phyloP scores from a whole-genome alignment of 2,797 vertebrate species.

The Hydrolagus colliei region DNA sequence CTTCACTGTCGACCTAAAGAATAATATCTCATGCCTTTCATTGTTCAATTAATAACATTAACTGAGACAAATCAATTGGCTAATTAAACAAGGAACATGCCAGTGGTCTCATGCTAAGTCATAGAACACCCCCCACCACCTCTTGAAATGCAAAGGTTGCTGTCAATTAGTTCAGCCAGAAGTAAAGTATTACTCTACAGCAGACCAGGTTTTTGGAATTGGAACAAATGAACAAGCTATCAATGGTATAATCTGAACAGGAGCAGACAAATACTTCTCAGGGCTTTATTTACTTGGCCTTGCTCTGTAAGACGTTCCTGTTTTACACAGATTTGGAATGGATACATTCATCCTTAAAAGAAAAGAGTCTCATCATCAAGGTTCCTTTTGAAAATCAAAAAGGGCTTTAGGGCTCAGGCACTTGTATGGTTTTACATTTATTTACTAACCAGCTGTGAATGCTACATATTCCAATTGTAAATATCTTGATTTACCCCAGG shows the following conservation, averaged over 20 bases:
- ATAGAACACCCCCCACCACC: too few species aligned
- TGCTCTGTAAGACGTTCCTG: background rate
- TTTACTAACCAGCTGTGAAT: background rate
- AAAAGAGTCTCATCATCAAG: background rate
- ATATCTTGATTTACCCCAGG: background rate
- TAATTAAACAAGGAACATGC: background rate
- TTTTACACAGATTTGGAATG: background rate
- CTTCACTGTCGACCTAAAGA: too few species aligned
- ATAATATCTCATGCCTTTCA: too few species aligned
- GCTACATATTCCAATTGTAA: background rate
- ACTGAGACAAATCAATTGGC: background rate
- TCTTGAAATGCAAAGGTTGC: background rate
- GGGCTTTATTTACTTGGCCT: background rate
- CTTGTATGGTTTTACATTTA: background rate
- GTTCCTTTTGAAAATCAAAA: background rate
- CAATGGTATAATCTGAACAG: background rate
- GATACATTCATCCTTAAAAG: background rate
- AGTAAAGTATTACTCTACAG: background rate
- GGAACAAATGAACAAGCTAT: background rate
- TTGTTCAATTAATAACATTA: background rate
- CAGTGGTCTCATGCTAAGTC: background rate
- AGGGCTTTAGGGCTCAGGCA: background rate
- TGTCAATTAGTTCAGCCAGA: background rate
- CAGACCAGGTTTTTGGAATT: background rate
- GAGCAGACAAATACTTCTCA: background rate